These are phyloP conservation scores for Dolichomitus sp. DNA, from an alignment of 2,888 invertebrate genomes.

Conservation along the genomic window DNA sequence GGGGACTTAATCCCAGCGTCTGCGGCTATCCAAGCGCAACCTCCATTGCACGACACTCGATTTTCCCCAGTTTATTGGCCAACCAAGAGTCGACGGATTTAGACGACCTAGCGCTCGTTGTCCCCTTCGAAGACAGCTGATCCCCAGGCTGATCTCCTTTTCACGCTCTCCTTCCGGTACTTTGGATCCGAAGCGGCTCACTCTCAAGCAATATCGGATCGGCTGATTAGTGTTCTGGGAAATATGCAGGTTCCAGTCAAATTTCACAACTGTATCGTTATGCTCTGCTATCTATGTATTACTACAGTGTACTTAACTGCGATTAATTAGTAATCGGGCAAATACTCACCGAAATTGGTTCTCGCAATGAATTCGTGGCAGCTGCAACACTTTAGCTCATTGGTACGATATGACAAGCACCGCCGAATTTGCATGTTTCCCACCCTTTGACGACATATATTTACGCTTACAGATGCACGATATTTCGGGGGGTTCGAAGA, in stretches of 20 bases:
- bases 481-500: conserved; percentile 67
- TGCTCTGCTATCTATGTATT: conserved; percentile 8
- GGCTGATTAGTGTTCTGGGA: background rate
- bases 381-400: conserved; percentile 59
- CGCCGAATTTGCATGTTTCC: conserved; percentile 74
- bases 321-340: conserved; percentile 50
- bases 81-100: conserved; percentile 42
- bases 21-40: conserved; percentile 63
- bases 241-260: background rate
- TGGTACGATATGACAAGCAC: conserved; percentile 69
- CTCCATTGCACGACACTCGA: conserved; percentile 59
- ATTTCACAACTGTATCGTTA: background rate
- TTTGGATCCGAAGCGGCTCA: background rate
- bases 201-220: background rate
- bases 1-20: conserved; percentile 63
- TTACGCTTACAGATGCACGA: conserved; percentile 71
- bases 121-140: conserved; percentile 32
- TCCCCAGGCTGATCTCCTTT: conserved; percentile 16
- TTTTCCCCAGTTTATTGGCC: conserved; percentile 58
- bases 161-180: conserved; percentile 23
- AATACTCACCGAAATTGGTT: conserved; percentile 55
- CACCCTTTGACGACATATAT: conserved; percentile 69
- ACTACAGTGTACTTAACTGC: conserved; percentile 4
- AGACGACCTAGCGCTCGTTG: background rate
- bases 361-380: conserved; percentile 65